Evolutionary conservation across 2,888 invertebrate genomes (phyloP).

Genomic region (Epirrita christyi): DNA sequence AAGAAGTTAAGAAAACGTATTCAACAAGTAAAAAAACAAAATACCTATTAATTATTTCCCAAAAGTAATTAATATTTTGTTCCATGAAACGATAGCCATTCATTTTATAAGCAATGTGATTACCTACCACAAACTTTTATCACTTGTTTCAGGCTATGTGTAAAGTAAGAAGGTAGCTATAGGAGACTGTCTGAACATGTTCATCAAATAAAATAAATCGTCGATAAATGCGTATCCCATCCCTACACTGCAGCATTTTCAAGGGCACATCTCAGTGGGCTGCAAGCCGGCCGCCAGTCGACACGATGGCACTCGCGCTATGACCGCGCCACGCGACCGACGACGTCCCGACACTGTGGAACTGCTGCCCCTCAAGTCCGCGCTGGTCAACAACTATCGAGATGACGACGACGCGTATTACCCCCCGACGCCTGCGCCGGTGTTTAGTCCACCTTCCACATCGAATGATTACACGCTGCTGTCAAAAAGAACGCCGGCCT

Average conservation of each 20-base stretch:
- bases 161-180: background rate
- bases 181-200: background rate
- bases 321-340: slow-evolving; percentile 70
- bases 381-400: slow-evolving; percentile 71
- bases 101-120: too few species aligned
- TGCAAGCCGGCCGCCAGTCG: slow-evolving; percentile 30
- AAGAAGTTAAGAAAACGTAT: too few species aligned
- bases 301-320: slow-evolving; percentile 67
- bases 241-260: slow-evolving; percentile 71
- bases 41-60: too few species aligned
- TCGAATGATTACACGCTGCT: slow-evolving; percentile 76
- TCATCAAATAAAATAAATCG: background rate
- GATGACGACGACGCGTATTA: slow-evolving; percentile 76
- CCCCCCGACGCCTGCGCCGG: slow-evolving; percentile 62
- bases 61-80: too few species aligned
- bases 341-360: slow-evolving; percentile 72
- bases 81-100: too few species aligned
- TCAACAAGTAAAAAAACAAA: too few species aligned
- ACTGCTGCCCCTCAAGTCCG: slow-evolving; percentile 76
- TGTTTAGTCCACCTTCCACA: slow-evolving; percentile 66
- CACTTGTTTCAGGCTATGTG: too few species aligned
- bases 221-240: slow-evolving; percentile 22
- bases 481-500: slow-evolving; percentile 80
- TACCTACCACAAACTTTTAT: too few species aligned
- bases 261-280: slow-evolving; percentile 59